Percentiles rank a stretch among this genome's conserved stretches.
These are phyloP conservation scores for Xestobium rufovillosum DNA, from an alignment of 2,888 invertebrate species.

Conservation along the genomic window DNA sequence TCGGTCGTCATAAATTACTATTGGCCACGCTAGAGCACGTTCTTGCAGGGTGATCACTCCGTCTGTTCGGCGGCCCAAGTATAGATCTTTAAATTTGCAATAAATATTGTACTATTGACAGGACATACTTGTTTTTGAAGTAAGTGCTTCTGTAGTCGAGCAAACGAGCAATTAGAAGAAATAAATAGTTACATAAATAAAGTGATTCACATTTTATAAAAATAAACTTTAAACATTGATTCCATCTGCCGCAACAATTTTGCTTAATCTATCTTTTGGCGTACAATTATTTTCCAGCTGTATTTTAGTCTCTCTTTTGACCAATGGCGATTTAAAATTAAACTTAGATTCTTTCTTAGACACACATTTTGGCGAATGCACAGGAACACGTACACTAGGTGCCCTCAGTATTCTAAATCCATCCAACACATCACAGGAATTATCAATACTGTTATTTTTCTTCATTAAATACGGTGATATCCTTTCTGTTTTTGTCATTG, in stretches of 20 bases:
- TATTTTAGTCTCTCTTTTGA: slow-evolving; percentile 35
- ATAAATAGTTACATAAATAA: no score
- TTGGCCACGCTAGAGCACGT: no score
- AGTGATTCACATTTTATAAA: no score
- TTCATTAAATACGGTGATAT: slow-evolving; percentile 27
- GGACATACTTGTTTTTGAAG: no score
- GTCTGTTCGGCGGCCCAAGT: no score
- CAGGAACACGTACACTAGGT: slow-evolving; percentile 29
- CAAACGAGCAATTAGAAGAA: no score
- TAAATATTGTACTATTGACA: no score
- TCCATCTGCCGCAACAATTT: slow-evolving; percentile 12
- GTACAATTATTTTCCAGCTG: slow-evolving; percentile 31
- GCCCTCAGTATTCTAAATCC: slow-evolving; percentile 27
- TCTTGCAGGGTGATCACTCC: no score
- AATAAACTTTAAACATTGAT: slow-evolving; percentile 19
- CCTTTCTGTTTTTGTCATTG: slow-evolving; percentile 23
- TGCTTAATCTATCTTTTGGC: slow-evolving; percentile 4
- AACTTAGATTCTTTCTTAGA: slow-evolving; percentile 37
- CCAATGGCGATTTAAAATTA: slow-evolving; percentile 35
- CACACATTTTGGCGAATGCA: slow-evolving; percentile 35
- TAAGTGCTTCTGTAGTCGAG: no score
- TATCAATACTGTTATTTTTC: slow-evolving; percentile 18
- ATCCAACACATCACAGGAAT: slow-evolving; percentile 22
- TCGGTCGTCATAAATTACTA: no score
- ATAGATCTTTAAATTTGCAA: no score